These are phyloP conservation scores for Diceros bicornis DNA, from an alignment of 2,797 vertebrate genomes.

Conservation along the genomic window DNA sequence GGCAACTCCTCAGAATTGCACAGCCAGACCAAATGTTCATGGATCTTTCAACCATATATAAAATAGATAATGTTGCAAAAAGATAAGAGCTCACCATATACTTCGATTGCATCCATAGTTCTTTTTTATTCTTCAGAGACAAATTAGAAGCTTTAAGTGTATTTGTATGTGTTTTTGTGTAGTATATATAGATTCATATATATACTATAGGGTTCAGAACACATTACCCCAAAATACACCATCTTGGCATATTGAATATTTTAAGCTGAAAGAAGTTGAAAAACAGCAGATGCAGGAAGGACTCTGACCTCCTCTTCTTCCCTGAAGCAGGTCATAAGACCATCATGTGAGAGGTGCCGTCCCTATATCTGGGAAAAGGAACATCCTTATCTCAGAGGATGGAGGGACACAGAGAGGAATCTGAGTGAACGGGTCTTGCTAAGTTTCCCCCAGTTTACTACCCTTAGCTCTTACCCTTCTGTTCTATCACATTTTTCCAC, in stretches of 20 bases:
- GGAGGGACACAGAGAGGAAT: not conserved
- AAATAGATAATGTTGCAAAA: not conserved
- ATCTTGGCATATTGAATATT: not conserved
- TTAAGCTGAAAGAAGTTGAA: not conserved
- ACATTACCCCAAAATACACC: not conserved
- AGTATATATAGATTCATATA: not conserved
- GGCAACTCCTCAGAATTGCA: conserved; percentile 55
- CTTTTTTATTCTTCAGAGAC: conserved; percentile 20
- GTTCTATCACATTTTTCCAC: not conserved
- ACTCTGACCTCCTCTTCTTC: not conserved
- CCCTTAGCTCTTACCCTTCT: not conserved
- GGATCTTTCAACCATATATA: conserved; percentile 10
- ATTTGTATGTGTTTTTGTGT: not conserved
- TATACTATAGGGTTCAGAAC: not conserved
- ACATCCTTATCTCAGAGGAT: not conserved
- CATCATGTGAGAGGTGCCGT: not conserved
- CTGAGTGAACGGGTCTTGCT: not conserved
- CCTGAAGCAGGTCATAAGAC: not conserved
- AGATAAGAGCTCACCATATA: not conserved
- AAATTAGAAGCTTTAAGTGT: conserved; percentile 64
- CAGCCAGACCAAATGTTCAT: conserved; percentile 57
- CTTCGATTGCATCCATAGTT: not conserved
- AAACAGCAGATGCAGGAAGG: not conserved
- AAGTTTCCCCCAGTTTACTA: not conserved
- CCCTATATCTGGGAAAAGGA: not conserved